Evolutionary conservation across 2,113 vertebrate genomes (phyloP).

Genomic region (Electrona antarctica): DNA sequence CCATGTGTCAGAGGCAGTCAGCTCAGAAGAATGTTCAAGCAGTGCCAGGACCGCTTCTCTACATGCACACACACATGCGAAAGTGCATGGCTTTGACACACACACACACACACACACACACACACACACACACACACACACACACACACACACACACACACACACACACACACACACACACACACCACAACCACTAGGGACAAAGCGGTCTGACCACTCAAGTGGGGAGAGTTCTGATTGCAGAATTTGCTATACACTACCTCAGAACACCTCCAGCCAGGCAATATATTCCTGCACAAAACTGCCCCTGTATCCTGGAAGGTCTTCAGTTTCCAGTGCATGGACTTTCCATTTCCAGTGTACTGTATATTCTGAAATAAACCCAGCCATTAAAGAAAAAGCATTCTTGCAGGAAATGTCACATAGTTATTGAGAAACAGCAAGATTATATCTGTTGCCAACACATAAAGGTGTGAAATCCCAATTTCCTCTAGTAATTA

Average conservation of each 20-base stretch:
- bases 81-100: not conserved
- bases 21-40: constrained; percentile 61
- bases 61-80: not conserved
- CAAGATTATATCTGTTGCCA: not conserved
- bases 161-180: constrained; percentile 11
- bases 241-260: not conserved
- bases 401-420: not conserved
- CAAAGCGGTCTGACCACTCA: not conserved
- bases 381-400: not conserved
- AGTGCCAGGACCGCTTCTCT: constrained; percentile 36
- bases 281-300: not conserved
- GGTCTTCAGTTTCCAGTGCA: too few relatives aligned
- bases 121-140: constrained; percentile 2
- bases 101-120: constrained; percentile 5
- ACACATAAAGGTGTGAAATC: too few relatives aligned
- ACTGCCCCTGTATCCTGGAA: not conserved
- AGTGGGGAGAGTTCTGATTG: not conserved
- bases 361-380: not conserved
- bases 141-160: not conserved
- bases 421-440: not conserved
- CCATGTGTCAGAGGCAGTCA: constrained; percentile 77
- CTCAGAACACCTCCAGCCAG: not conserved
- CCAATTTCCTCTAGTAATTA: too few relatives aligned
- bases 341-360: not conserved
- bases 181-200: constrained; percentile 3